phyloP scores from a whole-genome alignment of 2,888 invertebrate genomes.

The Pandemis cinnamomeana region DNA sequence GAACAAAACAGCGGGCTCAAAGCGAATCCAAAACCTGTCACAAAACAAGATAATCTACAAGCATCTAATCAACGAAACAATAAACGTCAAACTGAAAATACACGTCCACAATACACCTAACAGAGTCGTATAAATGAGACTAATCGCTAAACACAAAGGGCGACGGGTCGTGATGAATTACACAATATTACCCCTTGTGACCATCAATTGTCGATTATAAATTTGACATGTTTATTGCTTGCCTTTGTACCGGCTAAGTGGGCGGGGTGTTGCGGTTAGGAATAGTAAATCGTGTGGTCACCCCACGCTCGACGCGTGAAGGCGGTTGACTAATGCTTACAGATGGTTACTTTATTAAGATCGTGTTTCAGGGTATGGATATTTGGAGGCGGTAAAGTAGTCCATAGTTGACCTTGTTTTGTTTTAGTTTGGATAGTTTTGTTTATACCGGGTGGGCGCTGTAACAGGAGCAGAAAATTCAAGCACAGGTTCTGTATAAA shows the following conservation, averaged over 20 bases:
- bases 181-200: slow-evolving; percentile 42
- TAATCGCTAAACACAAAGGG: slow-evolving; percentile 36
- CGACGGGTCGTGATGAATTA: slow-evolving; percentile 35
- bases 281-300: slow-evolving; percentile 39
- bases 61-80: slow-evolving; percentile 18
- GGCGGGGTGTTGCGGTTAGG: slow-evolving; percentile 38
- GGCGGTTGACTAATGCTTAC: slow-evolving; percentile 30
- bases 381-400: background rate
- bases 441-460: too few relatives aligned
- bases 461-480: too few relatives aligned
- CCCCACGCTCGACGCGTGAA: slow-evolving; percentile 24
- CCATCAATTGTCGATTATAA: slow-evolving; percentile 43
- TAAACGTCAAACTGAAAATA: slow-evolving; percentile 31
- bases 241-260: slow-evolving; percentile 28
- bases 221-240: slow-evolving; percentile 42
- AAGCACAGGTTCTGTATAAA: too few relatives aligned
- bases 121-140: slow-evolving; percentile 35
- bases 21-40: background rate
- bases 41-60: slow-evolving; percentile 21
- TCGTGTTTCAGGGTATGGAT: slow-evolving; percentile 1
- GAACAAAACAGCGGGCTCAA: background rate
- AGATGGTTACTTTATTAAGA: slow-evolving; percentile 22
- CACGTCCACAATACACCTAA: slow-evolving; percentile 23
- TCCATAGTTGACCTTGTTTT: background rate
- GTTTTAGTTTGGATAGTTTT: too few relatives aligned